These are phyloP conservation scores for Heterotis niloticus DNA, from an alignment of 2,113 vertebrate species.

Conservation along the genomic window DNA sequence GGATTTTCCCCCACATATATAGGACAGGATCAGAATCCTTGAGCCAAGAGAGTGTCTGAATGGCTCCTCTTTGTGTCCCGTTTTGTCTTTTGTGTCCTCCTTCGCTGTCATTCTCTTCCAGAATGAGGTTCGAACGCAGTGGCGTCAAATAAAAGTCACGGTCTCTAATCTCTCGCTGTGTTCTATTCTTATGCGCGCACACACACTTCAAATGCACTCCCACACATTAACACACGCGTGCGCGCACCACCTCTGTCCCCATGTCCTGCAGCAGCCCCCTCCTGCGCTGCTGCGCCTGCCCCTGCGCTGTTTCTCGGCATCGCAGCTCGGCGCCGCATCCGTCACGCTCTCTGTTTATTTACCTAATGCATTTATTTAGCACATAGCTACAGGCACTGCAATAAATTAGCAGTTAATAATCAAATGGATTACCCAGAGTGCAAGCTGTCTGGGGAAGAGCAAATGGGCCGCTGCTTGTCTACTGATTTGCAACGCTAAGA, in stretches of 20 bases:
- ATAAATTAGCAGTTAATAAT: slow-evolving; percentile 68
- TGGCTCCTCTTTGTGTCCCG: background rate
- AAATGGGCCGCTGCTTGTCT: slow-evolving; percentile 29
- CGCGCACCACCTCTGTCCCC: background rate
- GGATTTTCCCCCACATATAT: background rate
- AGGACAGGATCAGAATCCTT: slow-evolving; percentile 1
- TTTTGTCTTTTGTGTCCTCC: background rate
- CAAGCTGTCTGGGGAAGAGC: slow-evolving; percentile 29
- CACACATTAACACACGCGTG: background rate
- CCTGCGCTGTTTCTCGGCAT: slow-evolving; percentile 31
- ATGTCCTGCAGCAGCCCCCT: background rate
- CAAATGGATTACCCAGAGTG: slow-evolving; percentile 36
- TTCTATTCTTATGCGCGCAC: background rate
- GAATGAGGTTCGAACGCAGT: background rate
- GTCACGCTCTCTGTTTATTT: slow-evolving; percentile 49
- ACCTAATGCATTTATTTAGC: slow-evolving; percentile 63
- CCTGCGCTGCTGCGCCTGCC: slow-evolving; percentile 21
- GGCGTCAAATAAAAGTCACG: background rate
- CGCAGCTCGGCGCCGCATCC: slow-evolving; percentile 48
- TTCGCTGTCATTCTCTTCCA: background rate
- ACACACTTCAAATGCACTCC: slow-evolving; percentile 11
- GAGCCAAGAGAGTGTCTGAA: background rate
- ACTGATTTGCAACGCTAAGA: slow-evolving; percentile 28
- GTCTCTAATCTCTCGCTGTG: background rate
- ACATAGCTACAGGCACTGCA: slow-evolving; percentile 58